Base-by-base conservation (phyloP, 30 jellyfish, hydroid and myxozoan species). In the Phacellophora camtschatica region DNA sequence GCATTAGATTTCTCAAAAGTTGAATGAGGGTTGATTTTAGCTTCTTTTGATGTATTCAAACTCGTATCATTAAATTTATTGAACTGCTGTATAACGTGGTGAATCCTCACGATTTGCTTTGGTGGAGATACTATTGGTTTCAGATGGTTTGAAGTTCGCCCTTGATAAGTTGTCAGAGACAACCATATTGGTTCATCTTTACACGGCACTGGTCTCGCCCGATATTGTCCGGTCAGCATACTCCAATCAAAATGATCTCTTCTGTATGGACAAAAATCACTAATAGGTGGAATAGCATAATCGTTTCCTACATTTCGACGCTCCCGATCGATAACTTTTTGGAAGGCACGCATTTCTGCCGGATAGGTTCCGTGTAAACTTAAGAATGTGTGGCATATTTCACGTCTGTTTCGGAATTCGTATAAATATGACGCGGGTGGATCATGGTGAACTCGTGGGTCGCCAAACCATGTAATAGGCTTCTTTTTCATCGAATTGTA, bases 281-380 rank as follows among this genome's bases (percentile, higher is more conserved):
- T 61, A 12, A 88, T 61, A 15, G 97, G 97, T 5, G 89, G 86
- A 28, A 77, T 53, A 13, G 45, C 73, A 46, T 88, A 88, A 8
- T 48, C 80, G 1, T 62, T 42, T 0, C 89, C 94, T 23, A 65
- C 31, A 3, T 42, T 48, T 33, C 86, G 31, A 15, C 87, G 58
- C 27, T 88, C 97, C 0, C 59, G 74, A 20, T 76, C 90, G 0
- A 36, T 50, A 27, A 88, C 67, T 27, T 16, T 32, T 68, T 55
- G 88, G 25, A 77, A 88, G 16, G 28, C 86, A 24, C 83, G 39
- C 94, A 78, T 78, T 30, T 88, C 97, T 3, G 76, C 43, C 8
- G 97, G 94, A 64, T 88, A 88, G 8, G 87, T 66, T 30, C 97
- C 97, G 37, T 88, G 97, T 10, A 88, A 56, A 66, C 94, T 88